Conservation (phyloP, 2,888 invertebrate genomes). For the Leptinotarsa rubiginosa region DNA sequence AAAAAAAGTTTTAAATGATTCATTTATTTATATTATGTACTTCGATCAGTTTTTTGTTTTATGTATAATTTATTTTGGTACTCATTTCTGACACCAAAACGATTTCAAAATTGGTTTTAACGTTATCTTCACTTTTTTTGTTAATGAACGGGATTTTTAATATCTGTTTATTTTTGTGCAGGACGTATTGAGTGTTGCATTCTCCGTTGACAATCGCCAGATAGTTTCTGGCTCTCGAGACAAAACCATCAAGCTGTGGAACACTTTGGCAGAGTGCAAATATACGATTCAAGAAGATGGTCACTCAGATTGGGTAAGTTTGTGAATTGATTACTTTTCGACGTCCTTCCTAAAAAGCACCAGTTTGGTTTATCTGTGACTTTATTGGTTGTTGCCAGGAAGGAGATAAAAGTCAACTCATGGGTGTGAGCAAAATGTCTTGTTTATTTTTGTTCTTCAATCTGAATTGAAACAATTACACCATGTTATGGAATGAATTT, state of each 20-base stretch:
- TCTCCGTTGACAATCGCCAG: slow-evolving; percentile 99
- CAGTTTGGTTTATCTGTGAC: slow-evolving; percentile 32
- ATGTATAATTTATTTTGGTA: too few species aligned
- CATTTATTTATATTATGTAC: too few species aligned
- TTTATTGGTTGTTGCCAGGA: slow-evolving; percentile 48
- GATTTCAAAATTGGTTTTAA: neutral
- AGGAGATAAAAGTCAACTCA: slow-evolving; percentile 50
- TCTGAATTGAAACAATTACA: slow-evolving; percentile 49
- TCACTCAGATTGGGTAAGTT: slow-evolving; percentile 93
- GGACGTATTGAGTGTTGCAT: slow-evolving; percentile 99
- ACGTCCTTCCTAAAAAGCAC: slow-evolving; percentile 49
- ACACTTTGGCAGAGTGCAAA: slow-evolving; percentile 99
- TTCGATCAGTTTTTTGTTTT: too few species aligned
- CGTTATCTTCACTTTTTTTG: neutral
- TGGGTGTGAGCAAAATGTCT: slow-evolving; percentile 50
- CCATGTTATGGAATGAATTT: neutral
- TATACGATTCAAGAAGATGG: slow-evolving; percentile 97
- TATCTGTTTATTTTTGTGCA: slow-evolving; percentile 61
- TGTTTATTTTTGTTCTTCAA: slow-evolving; percentile 48
- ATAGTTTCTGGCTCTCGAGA: slow-evolving; percentile 99
- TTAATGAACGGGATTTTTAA: neutral
- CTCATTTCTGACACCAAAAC: too few species aligned
- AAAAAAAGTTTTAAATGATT: too few species aligned
- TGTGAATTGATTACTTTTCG: slow-evolving; percentile 5
- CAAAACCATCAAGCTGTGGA: slow-evolving; percentile 99